These are phyloP conservation scores for Pinctada fucata DNA, from an alignment of 2,888 invertebrate genomes.

Conservation along the genomic window DNA sequence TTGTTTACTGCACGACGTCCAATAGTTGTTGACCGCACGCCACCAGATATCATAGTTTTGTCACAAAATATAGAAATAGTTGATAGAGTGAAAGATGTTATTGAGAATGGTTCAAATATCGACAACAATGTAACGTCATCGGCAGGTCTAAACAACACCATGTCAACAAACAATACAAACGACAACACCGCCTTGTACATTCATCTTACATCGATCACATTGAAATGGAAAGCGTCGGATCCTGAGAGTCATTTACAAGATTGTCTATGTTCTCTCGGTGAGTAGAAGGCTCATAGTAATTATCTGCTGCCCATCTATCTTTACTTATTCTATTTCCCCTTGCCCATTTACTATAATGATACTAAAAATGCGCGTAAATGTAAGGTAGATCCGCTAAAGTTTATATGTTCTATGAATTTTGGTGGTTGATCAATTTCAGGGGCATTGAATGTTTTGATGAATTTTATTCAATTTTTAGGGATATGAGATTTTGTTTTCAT, in stretches of 20 bases:
- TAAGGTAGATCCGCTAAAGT: neutral
- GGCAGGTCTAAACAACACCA: neutral
- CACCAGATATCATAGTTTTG: neutral
- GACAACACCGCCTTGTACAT: neutral
- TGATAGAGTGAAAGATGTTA: neutral
- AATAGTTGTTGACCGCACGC: conserved; percentile 1
- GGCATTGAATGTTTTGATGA: too few species aligned
- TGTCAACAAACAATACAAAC: neutral
- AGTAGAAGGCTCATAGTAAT: neutral
- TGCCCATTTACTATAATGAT: too few species aligned
- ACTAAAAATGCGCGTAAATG: neutral
- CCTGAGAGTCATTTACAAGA: neutral
- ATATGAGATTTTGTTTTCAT: too few species aligned
- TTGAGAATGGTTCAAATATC: neutral
- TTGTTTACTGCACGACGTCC: neutral
- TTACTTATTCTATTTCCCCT: too few species aligned
- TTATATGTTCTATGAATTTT: neutral
- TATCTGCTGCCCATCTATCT: too few species aligned
- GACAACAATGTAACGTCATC: neutral
- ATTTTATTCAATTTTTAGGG: too few species aligned
- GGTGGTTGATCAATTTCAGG: too few species aligned
- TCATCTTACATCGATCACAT: neutral
- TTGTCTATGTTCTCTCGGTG: neutral
- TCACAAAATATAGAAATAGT: neutral
- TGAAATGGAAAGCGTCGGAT: neutral